A percentile compares a stretch with the other conserved stretches of the same genome.
phyloP scores from a whole-genome alignment of 30 jellyfish, hydroid and myxozoan species.

The Sanderia malayensis region DNA sequence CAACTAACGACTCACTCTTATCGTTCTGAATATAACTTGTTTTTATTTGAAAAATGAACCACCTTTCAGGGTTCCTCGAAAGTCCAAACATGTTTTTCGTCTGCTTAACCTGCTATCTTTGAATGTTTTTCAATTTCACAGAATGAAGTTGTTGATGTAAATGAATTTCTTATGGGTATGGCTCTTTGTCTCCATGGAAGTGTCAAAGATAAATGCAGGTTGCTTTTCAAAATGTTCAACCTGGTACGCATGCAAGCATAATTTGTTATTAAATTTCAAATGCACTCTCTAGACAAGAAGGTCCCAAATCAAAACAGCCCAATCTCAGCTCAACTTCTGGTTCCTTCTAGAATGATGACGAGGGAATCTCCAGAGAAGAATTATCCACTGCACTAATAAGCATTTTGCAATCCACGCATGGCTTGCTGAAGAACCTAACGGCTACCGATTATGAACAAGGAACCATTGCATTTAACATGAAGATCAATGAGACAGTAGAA shows the following conservation, averaged over 20 bases:
- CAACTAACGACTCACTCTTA: no score
- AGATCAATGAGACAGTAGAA: conserved; percentile 34
- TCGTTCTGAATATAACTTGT: no score
- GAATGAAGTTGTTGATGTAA: conserved; percentile 78
- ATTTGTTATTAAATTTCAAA: no score
- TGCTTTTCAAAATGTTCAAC: conserved; percentile 73
- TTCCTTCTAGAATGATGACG: conserved; percentile 67
- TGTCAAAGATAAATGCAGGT: conserved; percentile 68
- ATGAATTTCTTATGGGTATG: conserved; percentile 84
- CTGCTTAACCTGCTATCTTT: no score
- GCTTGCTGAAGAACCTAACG: conserved; percentile 20
- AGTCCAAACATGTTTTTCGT: no score
- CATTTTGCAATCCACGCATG: conserved; percentile 74
- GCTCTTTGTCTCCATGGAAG: conserved; percentile 87
- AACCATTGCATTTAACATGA: conserved; percentile 43
- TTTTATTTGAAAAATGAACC: no score
- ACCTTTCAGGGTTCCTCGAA: no score
- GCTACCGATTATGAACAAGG: conserved; percentile 23
- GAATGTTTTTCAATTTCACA: conserved; percentile 2
- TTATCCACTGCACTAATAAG: conserved; percentile 63
- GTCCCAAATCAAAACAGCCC: no score
- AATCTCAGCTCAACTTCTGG: no score
- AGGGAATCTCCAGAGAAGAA: conserved; percentile 75
- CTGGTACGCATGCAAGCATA: no score
- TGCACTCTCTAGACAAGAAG: no score